These are phyloP conservation scores for Eospalax fontanierii DNA, from an alignment of 2,797 vertebrate species.

Conservation along the genomic window DNA sequence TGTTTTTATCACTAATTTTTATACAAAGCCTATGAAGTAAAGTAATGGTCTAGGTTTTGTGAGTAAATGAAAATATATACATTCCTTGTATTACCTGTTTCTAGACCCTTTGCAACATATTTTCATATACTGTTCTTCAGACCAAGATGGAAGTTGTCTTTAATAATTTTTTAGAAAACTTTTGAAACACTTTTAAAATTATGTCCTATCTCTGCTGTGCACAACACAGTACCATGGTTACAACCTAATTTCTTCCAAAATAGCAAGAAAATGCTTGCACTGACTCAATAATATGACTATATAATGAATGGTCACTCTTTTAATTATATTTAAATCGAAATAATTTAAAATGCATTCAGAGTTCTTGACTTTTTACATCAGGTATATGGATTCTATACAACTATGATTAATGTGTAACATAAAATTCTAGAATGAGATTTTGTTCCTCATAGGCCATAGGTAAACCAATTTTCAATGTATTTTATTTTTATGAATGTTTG, in stretches of 20 bases:
- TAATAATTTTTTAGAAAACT: slow-evolving; percentile 10
- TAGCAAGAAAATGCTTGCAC: not conserved
- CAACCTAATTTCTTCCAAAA: not conserved
- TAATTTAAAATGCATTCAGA: not conserved
- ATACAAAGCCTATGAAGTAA: not conserved
- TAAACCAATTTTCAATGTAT: no score
- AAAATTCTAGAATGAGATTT: not conserved
- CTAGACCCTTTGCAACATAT: not conserved
- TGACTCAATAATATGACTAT: no score
- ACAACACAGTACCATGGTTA: not conserved
- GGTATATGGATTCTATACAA: not conserved
- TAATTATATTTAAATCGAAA: slow-evolving; percentile 40
- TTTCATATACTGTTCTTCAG: slow-evolving; percentile 45
- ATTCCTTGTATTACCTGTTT: slow-evolving; percentile 26
- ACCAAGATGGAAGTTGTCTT: not conserved
- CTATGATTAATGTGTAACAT: not conserved
- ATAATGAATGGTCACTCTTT: not conserved
- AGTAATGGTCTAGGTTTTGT: not conserved
- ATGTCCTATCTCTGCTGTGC: slow-evolving; percentile 12
- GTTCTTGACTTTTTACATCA: not conserved
- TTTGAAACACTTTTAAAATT: slow-evolving; percentile 60
- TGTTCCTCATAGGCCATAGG: no score
- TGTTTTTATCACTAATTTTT: not conserved
- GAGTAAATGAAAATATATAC: not conserved
- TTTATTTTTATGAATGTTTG: no score